Evolutionary conservation across 2,113 vertebrate species (phyloP).

Genomic region (Scalopus aquaticus): DNA sequence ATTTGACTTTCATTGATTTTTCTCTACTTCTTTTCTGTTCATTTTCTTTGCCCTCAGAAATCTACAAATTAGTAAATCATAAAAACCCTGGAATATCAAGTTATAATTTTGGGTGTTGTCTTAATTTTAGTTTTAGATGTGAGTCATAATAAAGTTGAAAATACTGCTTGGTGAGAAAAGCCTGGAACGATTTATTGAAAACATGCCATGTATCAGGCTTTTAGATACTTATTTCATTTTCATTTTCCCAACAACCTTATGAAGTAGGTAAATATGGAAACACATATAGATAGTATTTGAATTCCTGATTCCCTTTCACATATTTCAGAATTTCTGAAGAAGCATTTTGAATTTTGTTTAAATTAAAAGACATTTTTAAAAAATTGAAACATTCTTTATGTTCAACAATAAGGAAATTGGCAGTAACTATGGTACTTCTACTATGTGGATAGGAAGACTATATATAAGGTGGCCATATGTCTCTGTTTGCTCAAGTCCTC

Average conservation of each 20-base stretch:
- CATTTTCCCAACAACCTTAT: neutral
- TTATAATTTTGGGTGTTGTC: neutral
- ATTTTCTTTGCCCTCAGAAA: neutral
- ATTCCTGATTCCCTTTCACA: neutral
- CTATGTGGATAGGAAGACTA: neutral
- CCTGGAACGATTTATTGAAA: neutral
- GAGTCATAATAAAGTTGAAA: neutral
- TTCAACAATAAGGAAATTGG: neutral
- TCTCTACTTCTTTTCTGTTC: neutral
- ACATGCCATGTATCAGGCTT: neutral
- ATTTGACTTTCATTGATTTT: neutral
- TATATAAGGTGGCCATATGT: neutral
- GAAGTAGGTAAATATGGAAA: neutral
- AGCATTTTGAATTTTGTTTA: neutral
- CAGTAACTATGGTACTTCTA: neutral
- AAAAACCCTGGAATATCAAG: neutral
- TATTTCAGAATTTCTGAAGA: neutral
- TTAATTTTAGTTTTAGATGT: neutral
- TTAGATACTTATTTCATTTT: constrained; percentile 25
- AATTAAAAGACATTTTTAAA: constrained; percentile 15
- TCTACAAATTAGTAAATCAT: neutral
- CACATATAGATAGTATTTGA: neutral
- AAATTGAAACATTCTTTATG: neutral
- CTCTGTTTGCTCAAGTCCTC: neutral
- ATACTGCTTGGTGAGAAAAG: neutral